Percentiles rank a stretch among this genome's conserved stretches.
phyloP scores from a whole-genome alignment of 1,140 invertebrate species.

The Pentalonia nigronervosa region DNA sequence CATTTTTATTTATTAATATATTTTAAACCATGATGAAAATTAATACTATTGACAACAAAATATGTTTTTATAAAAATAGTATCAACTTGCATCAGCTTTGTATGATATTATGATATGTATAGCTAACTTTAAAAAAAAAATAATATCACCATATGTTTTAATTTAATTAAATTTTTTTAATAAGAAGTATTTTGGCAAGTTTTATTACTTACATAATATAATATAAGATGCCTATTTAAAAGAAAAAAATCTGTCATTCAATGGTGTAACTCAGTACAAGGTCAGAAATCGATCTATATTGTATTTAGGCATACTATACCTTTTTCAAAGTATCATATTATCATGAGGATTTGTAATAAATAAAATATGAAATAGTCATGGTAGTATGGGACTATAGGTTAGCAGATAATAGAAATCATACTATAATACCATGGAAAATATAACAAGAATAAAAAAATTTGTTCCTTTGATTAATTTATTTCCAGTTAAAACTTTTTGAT shows the following conservation, averaged over 20 bases:
- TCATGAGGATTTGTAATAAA: not conserved
- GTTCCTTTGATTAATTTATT: not conserved
- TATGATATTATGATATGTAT: not conserved
- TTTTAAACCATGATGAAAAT: no score
- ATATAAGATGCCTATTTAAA: not conserved
- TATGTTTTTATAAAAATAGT: not conserved
- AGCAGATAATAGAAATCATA: not conserved
- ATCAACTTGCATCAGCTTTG: not conserved
- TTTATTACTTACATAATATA: not conserved
- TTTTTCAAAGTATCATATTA: not conserved
- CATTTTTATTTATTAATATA: no score
- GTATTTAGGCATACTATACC: not conserved
- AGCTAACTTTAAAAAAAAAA: not conserved
- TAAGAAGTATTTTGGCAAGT: not conserved
- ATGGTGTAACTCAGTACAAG: not conserved
- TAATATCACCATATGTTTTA: not conserved
- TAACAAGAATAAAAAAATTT: not conserved
- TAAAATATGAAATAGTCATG: not conserved
- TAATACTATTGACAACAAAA: not conserved
- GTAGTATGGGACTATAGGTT: not conserved
- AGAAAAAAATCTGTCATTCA: not conserved
- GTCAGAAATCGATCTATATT: not conserved
- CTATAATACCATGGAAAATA: not conserved
- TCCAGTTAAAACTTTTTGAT: not conserved
- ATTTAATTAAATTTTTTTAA: not conserved